Evolutionary conservation across 2,113 vertebrate species (phyloP).

Genomic region (Ciconia maguari): DNA sequence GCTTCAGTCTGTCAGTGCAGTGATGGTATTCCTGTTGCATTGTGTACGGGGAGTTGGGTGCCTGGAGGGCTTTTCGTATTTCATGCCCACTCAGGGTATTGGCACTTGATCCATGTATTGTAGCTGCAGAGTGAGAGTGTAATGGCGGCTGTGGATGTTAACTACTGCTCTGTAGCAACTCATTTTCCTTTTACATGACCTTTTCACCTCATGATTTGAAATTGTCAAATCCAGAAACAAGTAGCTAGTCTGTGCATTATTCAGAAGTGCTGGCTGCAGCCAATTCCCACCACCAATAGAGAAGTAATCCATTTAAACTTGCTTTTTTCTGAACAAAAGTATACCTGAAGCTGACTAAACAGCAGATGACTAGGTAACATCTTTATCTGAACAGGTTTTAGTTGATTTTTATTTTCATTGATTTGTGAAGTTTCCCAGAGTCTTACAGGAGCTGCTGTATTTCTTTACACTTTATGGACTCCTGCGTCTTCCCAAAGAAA

Average conservation of each 20-base stretch:
- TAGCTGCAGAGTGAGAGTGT: neutral
- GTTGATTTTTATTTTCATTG: neutral
- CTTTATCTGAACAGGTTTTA: neutral
- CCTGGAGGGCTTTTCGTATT: neutral
- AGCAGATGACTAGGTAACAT: neutral
- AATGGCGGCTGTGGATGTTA: neutral
- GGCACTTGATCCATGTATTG: neutral
- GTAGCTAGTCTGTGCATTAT: neutral
- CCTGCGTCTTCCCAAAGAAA: neutral
- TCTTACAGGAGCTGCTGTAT: neutral
- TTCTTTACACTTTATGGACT: neutral
- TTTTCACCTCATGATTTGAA: neutral
- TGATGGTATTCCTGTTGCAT: neutral
- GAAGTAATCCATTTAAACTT: neutral
- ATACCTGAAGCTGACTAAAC: neutral
- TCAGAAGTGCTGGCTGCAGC: neutral
- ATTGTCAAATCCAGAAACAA: neutral
- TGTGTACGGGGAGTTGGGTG: neutral
- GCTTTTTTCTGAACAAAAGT: neutral
- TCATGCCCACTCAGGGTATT: neutral
- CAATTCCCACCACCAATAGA: neutral
- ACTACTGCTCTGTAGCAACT: neutral
- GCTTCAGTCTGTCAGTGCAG: neutral
- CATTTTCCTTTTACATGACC: neutral
- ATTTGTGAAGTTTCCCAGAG: neutral